phyloP scores from a whole-genome alignment of 2,888 invertebrate species.

The Drosophila pseudotalamancana region DNA sequence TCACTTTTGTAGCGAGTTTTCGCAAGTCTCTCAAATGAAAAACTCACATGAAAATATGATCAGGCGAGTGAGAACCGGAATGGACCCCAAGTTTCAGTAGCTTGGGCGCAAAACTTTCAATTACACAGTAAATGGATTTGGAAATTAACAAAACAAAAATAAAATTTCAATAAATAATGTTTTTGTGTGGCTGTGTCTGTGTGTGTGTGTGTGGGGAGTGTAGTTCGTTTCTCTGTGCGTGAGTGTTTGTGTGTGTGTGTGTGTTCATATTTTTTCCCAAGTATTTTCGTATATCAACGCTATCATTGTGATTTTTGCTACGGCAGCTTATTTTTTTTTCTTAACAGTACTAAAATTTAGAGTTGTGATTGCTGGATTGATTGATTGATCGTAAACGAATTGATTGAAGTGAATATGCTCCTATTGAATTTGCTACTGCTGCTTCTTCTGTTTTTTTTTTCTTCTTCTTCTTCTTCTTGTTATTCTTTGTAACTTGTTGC shows the following conservation, averaged over 20 bases:
- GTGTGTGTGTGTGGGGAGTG: neutral
- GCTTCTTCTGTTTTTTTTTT: neutral
- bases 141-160: conserved; percentile 17
- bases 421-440: conserved; percentile 18
- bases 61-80: conserved; percentile 7
- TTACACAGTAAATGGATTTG: conserved; percentile 42
- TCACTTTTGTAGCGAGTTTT: neutral
- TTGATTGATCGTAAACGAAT: conserved; percentile 12
- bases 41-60: neutral
- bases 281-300: conserved; percentile 1
- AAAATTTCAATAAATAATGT: conserved; percentile 32
- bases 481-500: conserved; percentile 8
- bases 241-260: neutral
- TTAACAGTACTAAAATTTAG: conserved; percentile 38
- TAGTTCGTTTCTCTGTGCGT: too few species aligned
- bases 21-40: neutral
- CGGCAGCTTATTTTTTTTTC: neutral
- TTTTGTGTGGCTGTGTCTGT: neutral
- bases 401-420: conserved; percentile 15
- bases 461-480: neutral
- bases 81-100: neutral
- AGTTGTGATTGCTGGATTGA: conserved; percentile 10
- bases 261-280: neutral
- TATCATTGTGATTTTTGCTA: neutral
- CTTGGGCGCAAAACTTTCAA: neutral